Base-by-base conservation (phyloP, 2,113 vertebrate genomes). In the Plotosus lineatus region DNA sequence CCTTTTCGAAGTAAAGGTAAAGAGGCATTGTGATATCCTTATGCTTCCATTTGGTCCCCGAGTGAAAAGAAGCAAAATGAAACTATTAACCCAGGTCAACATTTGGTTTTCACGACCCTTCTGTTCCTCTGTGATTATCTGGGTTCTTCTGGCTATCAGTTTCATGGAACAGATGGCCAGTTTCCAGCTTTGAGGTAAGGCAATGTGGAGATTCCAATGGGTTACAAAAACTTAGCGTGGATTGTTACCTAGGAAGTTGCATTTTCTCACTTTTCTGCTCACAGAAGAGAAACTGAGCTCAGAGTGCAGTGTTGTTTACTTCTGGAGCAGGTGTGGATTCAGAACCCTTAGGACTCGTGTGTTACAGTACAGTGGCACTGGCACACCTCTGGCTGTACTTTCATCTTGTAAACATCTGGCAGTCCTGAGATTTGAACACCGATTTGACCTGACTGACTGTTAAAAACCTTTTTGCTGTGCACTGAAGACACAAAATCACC, bases 341-440 rank as follows among this genome's bases (percentile, higher is more conserved):
- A 69, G 65, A 44, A 44, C 65, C 65, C 65, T 69, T 14, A 46
- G 40, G 40, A 69, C 40, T 40, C 40, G 44, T 44, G 26, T 26
- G 40, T 69, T 44, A 69, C 40, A 69, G 40, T 3, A 44, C 11
- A 44, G 21, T 69, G 40, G 44, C 65, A 69, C 65, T 38, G 40
- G 65, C n/a, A 7, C 40, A 46, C 65, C 65, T 44, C 65, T 68
- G 65, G 65, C 23, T 44, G 40, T 15, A 14, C 14, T 21, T 44
- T 69, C 40, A 69, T 69, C 65, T 69, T 46, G 65, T 69, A 69
- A 69, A 69, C 65, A 69, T 46, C 65, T 26, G n/a, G 65, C 65
- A 69, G 40, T 15, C 40, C 63, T 66, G 23, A 12, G 65, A 68
- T 26, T 44, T 68, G 23, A 44, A 68, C 38, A 44, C 12, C 9